Evolutionary conservation across 37 sponge, comb jelly and placozoan species (phyloP), one percentile per base, ranked within the genome.

Genomic region (Haliclona indistincta): DNA sequence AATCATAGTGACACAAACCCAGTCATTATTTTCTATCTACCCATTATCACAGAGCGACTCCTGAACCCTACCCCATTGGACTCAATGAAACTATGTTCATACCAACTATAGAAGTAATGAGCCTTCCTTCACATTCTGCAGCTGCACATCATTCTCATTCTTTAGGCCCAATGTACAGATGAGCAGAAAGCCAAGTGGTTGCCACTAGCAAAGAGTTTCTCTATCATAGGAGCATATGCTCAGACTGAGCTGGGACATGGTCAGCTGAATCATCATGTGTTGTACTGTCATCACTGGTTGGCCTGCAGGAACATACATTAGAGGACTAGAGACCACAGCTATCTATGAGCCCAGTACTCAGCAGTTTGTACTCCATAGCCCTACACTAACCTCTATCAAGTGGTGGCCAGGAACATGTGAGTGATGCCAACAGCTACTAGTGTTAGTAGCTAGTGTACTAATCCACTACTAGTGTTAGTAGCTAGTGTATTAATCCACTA

Each of bases 241-340:
- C 96, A 95, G 81, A 95, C 96, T 22, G 96, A 95, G 85, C 52
- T 95, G 63, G 93, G 96, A 25, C 96, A 95, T 81, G 96, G 96
- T 93, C 47, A 40, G 84, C 30, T 4, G 19, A 8, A 36, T 13
- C 20, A 43, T 3, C 36, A 10, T n/a, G 28, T 67, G 40, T 67
- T 35, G 4, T 11, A 17, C 8, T 35, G 22, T 13, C 7, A 15
- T 1, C 38, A 20, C 29, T 49, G 4, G 6, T 75, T 25, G 42
- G 25, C 67, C 2, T 51, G 29, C 44, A 92, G 93, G 93, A 28
- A 83, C 93, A 4, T 79, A 81, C 45, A 30, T 95, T n/a, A 82
- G 93, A 38, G 96, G 96, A 23, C 56, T 95, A 70, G 96, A 95
- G 53, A 95, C 96, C 10, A 88, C 83, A 19, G 96, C 96, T 15